Conservation (phyloP, 2,888 invertebrate genomes). For the Trisateles emortualis region DNA sequence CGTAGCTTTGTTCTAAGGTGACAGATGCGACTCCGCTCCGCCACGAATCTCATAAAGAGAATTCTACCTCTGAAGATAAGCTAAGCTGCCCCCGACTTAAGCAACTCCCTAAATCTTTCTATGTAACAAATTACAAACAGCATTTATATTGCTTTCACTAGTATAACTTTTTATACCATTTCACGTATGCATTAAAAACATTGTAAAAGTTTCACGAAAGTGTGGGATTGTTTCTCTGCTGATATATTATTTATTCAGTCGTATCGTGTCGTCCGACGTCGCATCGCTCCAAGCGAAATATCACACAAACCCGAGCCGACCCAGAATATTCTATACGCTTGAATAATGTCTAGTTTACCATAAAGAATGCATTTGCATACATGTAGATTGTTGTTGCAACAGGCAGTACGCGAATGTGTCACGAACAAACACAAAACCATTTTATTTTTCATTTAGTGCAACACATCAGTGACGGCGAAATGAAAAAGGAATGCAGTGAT, state of each 20-base stretch:
- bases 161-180: slow-evolving; percentile 38
- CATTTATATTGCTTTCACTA: slow-evolving; percentile 35
- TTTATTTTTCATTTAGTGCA: slow-evolving; percentile 58
- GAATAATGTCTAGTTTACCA: slow-evolving; percentile 72
- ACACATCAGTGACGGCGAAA: slow-evolving; percentile 61
- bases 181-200: slow-evolving; percentile 30
- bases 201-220: slow-evolving; percentile 46
- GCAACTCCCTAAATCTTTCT: slow-evolving; percentile 37
- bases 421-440: slow-evolving; percentile 71
- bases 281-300: slow-evolving; percentile 61
- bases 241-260: slow-evolving; percentile 71
- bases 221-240: slow-evolving; percentile 58
- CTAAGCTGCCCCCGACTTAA: slow-evolving; percentile 27
- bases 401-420: slow-evolving; percentile 57
- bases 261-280: slow-evolving; percentile 57
- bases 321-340: slow-evolving; percentile 73
- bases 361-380: slow-evolving; percentile 76
- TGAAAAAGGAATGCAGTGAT: slow-evolving; percentile 84
- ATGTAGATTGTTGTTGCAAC: slow-evolving; percentile 59
- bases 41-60: slow-evolving; percentile 55
- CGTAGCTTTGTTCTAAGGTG: slow-evolving; percentile 65
- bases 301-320: slow-evolving; percentile 61
- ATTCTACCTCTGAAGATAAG: slow-evolving; percentile 39
- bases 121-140: slow-evolving; percentile 44
- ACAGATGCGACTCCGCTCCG: slow-evolving; percentile 60